Conservation (phyloP, 2,797 vertebrate species). For the Malurus splendens region DNA sequence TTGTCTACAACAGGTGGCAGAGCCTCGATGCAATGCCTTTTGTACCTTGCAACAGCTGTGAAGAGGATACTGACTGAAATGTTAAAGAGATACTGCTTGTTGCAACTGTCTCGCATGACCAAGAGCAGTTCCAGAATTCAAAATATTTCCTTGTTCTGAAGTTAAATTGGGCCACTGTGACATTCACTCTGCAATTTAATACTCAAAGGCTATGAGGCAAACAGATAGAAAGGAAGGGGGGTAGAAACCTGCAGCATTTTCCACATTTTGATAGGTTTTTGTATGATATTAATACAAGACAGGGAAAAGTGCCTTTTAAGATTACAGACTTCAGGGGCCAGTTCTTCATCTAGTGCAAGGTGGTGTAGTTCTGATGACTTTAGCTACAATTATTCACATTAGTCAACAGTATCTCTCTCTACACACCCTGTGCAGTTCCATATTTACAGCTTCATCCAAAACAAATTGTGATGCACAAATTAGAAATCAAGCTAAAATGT, state of each 20-base stretch:
- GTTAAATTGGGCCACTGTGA: constrained; percentile 62
- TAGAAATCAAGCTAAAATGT: neutral
- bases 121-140: constrained; percentile 63
- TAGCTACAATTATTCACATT: neutral
- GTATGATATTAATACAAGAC: neutral
- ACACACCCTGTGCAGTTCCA: neutral
- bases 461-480: neutral
- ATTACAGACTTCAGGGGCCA: neutral
- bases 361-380: neutral
- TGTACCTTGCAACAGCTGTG: constrained; percentile 72
- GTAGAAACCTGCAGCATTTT: neutral
- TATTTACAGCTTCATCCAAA: neutral
- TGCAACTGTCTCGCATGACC: constrained; percentile 46
- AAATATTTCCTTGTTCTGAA: constrained; percentile 70
- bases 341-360: neutral
- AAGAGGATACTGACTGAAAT: constrained; percentile 28
- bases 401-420: neutral
- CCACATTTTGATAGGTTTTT: neutral
- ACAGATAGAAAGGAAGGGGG: neutral
- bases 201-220: constrained; percentile 14
- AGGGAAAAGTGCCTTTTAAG: neutral
- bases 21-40: constrained; percentile 44
- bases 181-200: constrained; percentile 65
- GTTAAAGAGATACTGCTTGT: constrained; percentile 54
- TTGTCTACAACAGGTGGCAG: constrained; percentile 66